Conservation (phyloP, 1,140 invertebrate species). For the Eupristina koningsbergeri region DNA sequence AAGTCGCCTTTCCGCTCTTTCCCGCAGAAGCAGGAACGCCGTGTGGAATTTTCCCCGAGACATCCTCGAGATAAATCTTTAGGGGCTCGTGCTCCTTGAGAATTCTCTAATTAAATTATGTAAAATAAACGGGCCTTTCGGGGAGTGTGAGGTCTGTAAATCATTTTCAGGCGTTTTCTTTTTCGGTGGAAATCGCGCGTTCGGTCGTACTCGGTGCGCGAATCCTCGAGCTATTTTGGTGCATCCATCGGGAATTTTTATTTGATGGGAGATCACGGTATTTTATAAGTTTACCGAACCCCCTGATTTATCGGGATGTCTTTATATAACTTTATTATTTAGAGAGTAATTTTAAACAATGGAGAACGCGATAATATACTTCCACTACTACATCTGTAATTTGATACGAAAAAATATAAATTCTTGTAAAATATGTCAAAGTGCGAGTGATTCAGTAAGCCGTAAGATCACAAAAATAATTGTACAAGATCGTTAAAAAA, state of each 20-base stretch:
- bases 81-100: constrained; percentile 27
- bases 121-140: constrained; percentile 52
- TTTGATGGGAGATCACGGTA: not conserved
- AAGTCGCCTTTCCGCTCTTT: constrained; percentile 43
- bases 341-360: not conserved
- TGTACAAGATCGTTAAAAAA: no score
- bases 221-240: not conserved
- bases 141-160: constrained; percentile 46
- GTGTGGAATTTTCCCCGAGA: constrained; percentile 25
- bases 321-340: not conserved
- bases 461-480: no score
- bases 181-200: not conserved
- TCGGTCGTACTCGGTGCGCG: not conserved
- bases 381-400: no score
- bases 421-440: no score
- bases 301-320: not conserved
- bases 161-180: constrained; percentile 47
- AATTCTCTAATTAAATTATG: constrained; percentile 54
- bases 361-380: no score
- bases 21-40: constrained; percentile 17
- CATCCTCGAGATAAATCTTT: constrained; percentile 45
- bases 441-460: no score
- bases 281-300: constrained; percentile 6
- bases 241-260: not conserved
- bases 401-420: no score